Evolutionary conservation across 2,113 vertebrate species (phyloP), one percentile per base, ranked within the genome.

Genomic region (Peromyscus maniculatus): DNA sequence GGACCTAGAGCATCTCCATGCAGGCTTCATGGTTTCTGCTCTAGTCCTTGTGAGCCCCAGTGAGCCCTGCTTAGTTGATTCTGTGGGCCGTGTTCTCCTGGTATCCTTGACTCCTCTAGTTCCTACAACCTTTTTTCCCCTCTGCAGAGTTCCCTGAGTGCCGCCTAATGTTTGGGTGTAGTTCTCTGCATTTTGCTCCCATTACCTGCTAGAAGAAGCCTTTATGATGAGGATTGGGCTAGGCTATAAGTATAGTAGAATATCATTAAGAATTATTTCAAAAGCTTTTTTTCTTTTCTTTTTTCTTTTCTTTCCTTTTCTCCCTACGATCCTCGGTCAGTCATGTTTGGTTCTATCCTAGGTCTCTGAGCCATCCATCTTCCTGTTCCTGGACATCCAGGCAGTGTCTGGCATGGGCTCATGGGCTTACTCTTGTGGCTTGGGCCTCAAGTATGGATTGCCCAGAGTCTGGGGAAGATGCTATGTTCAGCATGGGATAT

Each of bases 291-390:
- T 67, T 33, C n/a, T 5, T 28, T 28, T 7, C 12, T 31, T 67
- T 67, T 67, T 59, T 17, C 24, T 62, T 22, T 62, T 69, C 31
- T 69, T 69, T 13, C 15, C 55, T 55, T 64, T 36, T n/a, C 31
- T 9, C 36, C 36, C 36, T 0, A 1, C 11, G 1, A 21, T 3
- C 19, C 26, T 31, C 28, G 64, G 21, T 28, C 17, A n/a, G 0
- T 39, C 36, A 72, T 39, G 36, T 72, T 21, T 39, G 36, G 17
- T 72, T n/a, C 36, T 72, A 72, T 17, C 36, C 69, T n/a, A 72
- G 69, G 69, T 72, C 71, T 39, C 17, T 72, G 36, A 72, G n/a
- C 7, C 36, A 19, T 72, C 71, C 8, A 72, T 7, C 19, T 72
- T 39, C 71, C 19, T 9, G 71, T 72, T 72, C 71, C 36, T 72